Percentiles rank a stretch among this genome's conserved stretches.
Evolutionary conservation across 92 coral and sea anemone genomes (phyloP).

Genomic region (Virgularia gustaviana): DNA sequence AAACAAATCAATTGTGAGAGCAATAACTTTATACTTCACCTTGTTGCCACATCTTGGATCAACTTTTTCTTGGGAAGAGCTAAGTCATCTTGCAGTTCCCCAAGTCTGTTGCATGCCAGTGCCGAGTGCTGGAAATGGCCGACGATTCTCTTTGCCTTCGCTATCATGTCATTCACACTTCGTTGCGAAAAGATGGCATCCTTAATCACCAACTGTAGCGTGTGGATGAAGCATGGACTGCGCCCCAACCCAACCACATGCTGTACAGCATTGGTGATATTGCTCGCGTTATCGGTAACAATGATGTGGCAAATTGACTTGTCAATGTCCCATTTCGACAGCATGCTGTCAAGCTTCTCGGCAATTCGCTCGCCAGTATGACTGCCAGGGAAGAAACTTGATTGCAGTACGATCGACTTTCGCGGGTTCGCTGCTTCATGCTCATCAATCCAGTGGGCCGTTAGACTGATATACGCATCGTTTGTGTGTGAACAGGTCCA

Average conservation of each 20-base stretch:
- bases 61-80: slow-evolving; percentile 29
- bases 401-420: slow-evolving; percentile 10
- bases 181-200: too few species aligned
- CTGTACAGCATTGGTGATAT: not conserved
- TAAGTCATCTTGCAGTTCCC: slow-evolving; percentile 17
- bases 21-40: too few species aligned
- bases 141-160: not conserved
- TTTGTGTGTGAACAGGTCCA: slow-evolving; percentile 22
- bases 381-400: slow-evolving; percentile 28
- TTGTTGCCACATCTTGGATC: slow-evolving; percentile 22
- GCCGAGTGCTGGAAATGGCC: not conserved
- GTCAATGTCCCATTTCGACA: not conserved
- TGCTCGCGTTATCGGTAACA: not conserved
- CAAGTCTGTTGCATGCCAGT: slow-evolving; percentile 9
- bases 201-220: not conserved
- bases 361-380: not conserved
- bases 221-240: not conserved
- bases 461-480: slow-evolving; percentile 8
- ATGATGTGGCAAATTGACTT: not conserved
- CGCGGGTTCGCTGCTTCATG: not conserved
- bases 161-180: not conserved
- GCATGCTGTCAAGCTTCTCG: not conserved
- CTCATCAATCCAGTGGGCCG: slow-evolving; percentile 24
- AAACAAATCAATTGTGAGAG: too few species aligned
- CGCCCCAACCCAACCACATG: not conserved